phyloP scores from a whole-genome alignment of 2,888 invertebrate species.

The Aphodius granarius region DNA sequence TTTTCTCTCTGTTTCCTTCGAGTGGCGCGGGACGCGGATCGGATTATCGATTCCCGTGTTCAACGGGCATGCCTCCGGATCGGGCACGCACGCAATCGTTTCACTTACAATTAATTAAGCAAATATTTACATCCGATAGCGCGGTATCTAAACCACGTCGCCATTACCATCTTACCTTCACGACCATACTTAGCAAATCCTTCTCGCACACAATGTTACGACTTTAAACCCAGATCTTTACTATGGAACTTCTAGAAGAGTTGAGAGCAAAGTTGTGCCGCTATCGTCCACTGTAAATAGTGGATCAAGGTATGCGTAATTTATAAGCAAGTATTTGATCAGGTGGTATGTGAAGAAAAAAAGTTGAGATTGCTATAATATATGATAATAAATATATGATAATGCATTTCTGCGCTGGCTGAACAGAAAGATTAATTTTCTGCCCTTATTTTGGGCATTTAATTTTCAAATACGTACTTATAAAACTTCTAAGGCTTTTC shows the following conservation, averaged over 20 bases:
- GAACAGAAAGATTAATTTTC: too few relatives aligned
- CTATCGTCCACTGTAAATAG: not conserved
- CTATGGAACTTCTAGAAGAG: not conserved
- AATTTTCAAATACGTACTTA: too few relatives aligned
- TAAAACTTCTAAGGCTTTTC: too few relatives aligned
- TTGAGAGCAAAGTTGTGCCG: not conserved
- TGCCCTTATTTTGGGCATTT: too few relatives aligned
- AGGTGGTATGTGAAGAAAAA: not conserved
- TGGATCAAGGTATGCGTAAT: not conserved
- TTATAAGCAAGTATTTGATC: not conserved
- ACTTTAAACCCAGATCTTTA: not conserved
- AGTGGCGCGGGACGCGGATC: too few relatives aligned
- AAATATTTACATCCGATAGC: slow-evolving; percentile 12
- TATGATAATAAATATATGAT: too few relatives aligned
- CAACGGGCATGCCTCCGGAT: not conserved
- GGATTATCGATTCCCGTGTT: not conserved
- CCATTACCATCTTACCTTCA: not conserved
- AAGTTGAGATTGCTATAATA: not conserved
- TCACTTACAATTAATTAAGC: slow-evolving; percentile 13
- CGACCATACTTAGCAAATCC: not conserved
- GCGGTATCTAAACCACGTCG: not conserved
- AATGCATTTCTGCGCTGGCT: too few relatives aligned
- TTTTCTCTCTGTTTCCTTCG: not conserved
- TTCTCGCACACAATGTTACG: not conserved
- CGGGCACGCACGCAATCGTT: not conserved